phyloP scores from a whole-genome alignment of 2,113 vertebrate genomes.

The Vidua macroura region DNA sequence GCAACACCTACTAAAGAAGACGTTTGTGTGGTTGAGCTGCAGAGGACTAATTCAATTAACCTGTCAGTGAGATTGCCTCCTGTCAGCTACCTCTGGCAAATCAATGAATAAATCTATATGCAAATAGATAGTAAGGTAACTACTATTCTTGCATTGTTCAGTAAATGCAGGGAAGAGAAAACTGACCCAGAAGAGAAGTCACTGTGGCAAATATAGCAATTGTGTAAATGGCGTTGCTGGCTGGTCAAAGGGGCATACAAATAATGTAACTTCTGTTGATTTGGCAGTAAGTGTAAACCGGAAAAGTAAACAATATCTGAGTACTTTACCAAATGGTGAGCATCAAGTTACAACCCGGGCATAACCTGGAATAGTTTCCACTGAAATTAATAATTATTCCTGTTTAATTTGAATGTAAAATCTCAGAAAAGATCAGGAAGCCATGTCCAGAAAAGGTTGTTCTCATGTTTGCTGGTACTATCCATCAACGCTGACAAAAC shows the following conservation, averaged over 20 bases:
- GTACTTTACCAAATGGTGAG: not conserved
- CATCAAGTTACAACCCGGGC: not conserved
- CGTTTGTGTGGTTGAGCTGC: not conserved
- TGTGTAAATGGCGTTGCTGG: not conserved
- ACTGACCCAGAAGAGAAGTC: not conserved
- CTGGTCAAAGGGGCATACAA: not conserved
- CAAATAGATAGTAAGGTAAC: not conserved
- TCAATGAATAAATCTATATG: not conserved
- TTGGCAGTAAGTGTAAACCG: not conserved
- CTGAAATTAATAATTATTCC: not conserved
- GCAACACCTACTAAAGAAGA: not conserved
- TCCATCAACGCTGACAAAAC: rapidly evolving
- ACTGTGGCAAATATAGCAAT: not conserved
- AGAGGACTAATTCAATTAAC: not conserved
- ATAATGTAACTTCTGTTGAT: not conserved
- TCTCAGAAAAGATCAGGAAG: not conserved
- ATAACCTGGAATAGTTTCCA: not conserved
- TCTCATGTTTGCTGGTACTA: not conserved
- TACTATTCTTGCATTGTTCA: not conserved
- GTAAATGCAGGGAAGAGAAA: not conserved
- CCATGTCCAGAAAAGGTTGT: not conserved
- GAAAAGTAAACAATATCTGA: not conserved
- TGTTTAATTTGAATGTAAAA: not conserved
- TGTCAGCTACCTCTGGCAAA: not conserved
- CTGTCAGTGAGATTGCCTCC: not conserved